Base-by-base conservation (phyloP, 2,888 invertebrate genomes). In the Meghimatium bilineatum region DNA sequence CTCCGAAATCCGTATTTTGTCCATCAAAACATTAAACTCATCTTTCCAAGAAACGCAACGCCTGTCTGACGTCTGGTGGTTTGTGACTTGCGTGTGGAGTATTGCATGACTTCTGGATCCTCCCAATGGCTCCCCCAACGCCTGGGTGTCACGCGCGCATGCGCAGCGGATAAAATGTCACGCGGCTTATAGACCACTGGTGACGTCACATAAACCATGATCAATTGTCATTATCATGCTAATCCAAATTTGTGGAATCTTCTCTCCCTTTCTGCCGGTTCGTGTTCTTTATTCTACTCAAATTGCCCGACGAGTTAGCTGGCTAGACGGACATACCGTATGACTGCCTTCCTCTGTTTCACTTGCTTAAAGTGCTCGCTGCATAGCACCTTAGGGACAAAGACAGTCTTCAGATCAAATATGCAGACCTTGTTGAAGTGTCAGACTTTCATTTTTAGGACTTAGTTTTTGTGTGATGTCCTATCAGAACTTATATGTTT, bases 141-240 rank as follows among this genome's bases (percentile, higher is more conserved):
- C 63, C 23, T n/a, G 34, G 72, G 29, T 81, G 74, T 74, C 81
- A 81, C 81, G 81, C 81, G 74, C 81, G 81, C 81, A 81, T 81
- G 81, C 81, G 81, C 81, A 72, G 44, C 81, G 81, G 81, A 81
- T 81, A 60, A 74, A 81, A 81, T 81, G 81, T 81, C 81, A 81
- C 72, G 29, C 52, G 60, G 74, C 74, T 74, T 69, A 60, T 81
- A 81, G 81, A 81, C 81, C 81, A 74, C n/a, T 63, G 81, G 20
- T 81, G 81, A 81, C 81, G 63, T 72, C 72, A 81, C 81, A 81
- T 81, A 81, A 81, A 81, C 74, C 38, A 81, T 74, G 63, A 81
- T 81, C 81, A 81, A 63, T 44, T n/a, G 38, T 74, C 74, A 81
- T 81, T 81, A 72, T 74, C 81, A 81, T 81, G 81, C 63, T 81